Percentiles rank a stretch among this genome's conserved stretches.
These are phyloP conservation scores for Brachypalpus laphriformis DNA, from an alignment of 2,888 invertebrate species.

Conservation along the genomic window DNA sequence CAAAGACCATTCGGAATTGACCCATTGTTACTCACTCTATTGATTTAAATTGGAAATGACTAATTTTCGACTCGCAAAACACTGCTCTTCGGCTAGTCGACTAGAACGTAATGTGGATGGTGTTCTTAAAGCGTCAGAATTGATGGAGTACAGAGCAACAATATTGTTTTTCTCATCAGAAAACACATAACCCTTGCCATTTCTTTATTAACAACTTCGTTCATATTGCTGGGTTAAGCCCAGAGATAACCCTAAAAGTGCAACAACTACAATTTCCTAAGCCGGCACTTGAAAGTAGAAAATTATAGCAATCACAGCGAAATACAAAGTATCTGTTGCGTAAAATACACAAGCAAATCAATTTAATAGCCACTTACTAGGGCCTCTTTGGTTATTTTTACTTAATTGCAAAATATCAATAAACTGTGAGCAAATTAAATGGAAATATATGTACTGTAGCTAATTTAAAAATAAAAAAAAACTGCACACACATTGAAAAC, in stretches of 20 bases:
- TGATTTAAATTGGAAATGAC: conserved; percentile 29
- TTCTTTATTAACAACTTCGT: too few species aligned
- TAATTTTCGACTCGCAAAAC: conserved; percentile 40
- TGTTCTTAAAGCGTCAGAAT: too few species aligned
- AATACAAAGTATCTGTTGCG: neutral
- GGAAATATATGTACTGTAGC: too few species aligned
- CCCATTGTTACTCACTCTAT: conserved; percentile 88
- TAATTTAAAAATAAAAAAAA: too few species aligned
- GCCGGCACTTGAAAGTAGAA: conserved; percentile 9
- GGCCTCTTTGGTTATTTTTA: conserved; percentile 1
- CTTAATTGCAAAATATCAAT: neutral
- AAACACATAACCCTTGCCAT: too few species aligned
- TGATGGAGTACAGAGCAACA: too few species aligned
- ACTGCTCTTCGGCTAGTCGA: conserved; percentile 18
- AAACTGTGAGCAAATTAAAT: too few species aligned
- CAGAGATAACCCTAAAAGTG: conserved; percentile 14
- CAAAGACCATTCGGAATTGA: conserved; percentile 96
- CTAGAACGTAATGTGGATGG: conserved; percentile 28
- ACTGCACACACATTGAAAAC: too few species aligned
- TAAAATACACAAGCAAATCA: neutral
- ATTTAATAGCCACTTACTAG: neutral
- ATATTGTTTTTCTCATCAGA: too few species aligned
- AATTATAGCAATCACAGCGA: neutral
- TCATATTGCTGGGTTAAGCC: neutral
- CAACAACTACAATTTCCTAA: conserved; percentile 11